Evolutionary conservation across 92 coral and sea anemone species (phyloP), one percentile per base, ranked within the genome.

Genomic region (Hydrozoanthus gracilis): DNA sequence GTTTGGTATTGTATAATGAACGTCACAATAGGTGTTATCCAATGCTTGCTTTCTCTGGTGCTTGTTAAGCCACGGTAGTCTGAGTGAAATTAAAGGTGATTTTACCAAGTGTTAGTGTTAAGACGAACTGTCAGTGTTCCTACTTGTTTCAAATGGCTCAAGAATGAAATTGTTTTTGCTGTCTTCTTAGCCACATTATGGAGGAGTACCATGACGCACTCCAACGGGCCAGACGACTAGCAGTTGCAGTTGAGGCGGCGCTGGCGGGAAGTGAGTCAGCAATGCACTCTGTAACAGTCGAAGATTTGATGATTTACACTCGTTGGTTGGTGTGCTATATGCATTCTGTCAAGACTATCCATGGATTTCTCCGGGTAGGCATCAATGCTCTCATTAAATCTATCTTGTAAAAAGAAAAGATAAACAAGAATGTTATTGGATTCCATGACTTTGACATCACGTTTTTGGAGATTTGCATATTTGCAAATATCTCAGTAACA

Each of bases 151-250:
- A 27, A 27, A 27, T 2, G 39, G 39, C 39, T 27, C 39, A 27
- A 27, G 39, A 35, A 46, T 2, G 13, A 8, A 54, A 16, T 54
- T n/a, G 27, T 14, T 18, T 64, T 18, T 54, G 8, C 2, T 54
- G 13, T 27, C 39, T 20, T 66, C 3, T 20, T 79, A 96, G 99
- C 82, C 88, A 92, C 49, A 97, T 97, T 75, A 97, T 97, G 99
- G 95, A 94, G 52, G 99, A 97, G 79, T 97, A 97, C 51, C 98
- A 95, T 46, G 99, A 96, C 82, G 93, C 98, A 50, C 87, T 93
- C 3, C 95, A 95, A 69, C 84, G 99, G 13, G 96, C 97, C 8
- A 90, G 98, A 51, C 89, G 98, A 69, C 82, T 97, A 16, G 95
- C 98, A 8, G 91, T 92, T 45, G 98, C 98, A 3, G 71, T 91